Base-by-base conservation (phyloP, 2,113 vertebrate genomes). In the Columba livia region DNA sequence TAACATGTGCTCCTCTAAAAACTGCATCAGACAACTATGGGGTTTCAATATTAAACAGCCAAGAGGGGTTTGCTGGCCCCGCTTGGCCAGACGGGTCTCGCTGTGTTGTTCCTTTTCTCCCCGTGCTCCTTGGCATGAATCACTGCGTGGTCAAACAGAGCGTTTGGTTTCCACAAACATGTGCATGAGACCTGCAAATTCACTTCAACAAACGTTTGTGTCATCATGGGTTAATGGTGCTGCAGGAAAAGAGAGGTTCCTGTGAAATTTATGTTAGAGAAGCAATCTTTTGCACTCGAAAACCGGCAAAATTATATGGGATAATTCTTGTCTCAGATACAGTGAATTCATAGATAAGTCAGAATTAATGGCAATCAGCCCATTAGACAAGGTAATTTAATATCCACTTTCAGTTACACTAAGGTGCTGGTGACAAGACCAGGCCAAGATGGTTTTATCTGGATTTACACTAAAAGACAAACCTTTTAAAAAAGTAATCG, bases 311-410 rank as follows among this genome's bases (percentile, higher is more conserved):
- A 78, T 50, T 73, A 42, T 6, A 5, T 6, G 32, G 47, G 88
- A 91, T 17, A 8, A 20, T 81, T 47, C 66, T 88, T 61, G 50
- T 85, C 83, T 56, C 11, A 1, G 53, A 74, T 69, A 62, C 66
- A 85, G 79, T 16, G 54, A 96, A 94, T 79, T 94, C 88, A 64
- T n/a, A 96, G 70, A 29, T 61, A 74, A 66, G 84, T 70, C 96
- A 91, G 89, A 95, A 90, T 91, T 81, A 69, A 80, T 96, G 96
- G 97, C 96, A 89, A 90, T 82, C 74, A 85, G 97, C 96, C 97
- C 97, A 79, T 11, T 54, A 73, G 90, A 73, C 34, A 40, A 58
- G 47, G 69, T 36, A 50, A 78, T 74, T 67, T 61, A 61, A 96
- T 69, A 87, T 67, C 93, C 96, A 93, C 90, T 97, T 94, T 93